These are phyloP conservation scores for Tiaroga cobitis DNA, from an alignment of 2,797 vertebrate genomes.

Conservation along the genomic window DNA sequence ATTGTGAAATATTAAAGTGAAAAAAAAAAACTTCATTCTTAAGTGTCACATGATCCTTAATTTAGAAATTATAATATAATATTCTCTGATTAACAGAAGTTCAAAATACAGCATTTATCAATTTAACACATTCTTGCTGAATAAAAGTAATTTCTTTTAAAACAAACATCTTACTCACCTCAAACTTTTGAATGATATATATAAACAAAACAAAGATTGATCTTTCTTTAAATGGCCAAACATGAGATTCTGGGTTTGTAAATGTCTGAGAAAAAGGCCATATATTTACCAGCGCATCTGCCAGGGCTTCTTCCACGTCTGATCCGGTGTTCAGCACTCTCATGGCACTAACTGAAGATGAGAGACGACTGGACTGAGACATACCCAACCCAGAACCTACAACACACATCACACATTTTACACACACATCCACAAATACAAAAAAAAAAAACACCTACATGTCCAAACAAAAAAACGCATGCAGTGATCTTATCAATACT, in stretches of 20 bases:
- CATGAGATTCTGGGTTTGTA: neutral
- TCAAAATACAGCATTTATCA: neutral
- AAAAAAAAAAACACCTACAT: neutral
- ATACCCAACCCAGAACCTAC: slow-evolving; percentile 88
- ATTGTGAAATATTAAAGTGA: neutral
- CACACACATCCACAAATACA: slow-evolving; percentile 33
- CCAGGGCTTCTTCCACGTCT: slow-evolving; percentile 94
- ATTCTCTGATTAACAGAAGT: neutral
- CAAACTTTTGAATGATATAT: neutral
- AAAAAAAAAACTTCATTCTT: neutral
- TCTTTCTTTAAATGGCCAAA: neutral
- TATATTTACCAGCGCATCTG: slow-evolving; percentile 89
- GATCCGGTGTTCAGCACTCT: slow-evolving; percentile 95
- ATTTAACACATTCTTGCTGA: neutral
- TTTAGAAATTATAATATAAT: neutral
- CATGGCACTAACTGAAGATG: slow-evolving; percentile 96
- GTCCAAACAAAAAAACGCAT: slow-evolving; percentile 6
- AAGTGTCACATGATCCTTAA: neutral
- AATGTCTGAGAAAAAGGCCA: neutral
- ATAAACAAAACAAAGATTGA: neutral
- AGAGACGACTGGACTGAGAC: slow-evolving; percentile 91
- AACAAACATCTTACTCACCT: neutral
- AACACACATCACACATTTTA: slow-evolving; percentile 47
- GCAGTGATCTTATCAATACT: slow-evolving; percentile 10
- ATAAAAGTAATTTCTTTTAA: neutral